These are phyloP conservation scores for Rhea americana DNA, from an alignment of 2,113 vertebrate species.

Conservation along the genomic window DNA sequence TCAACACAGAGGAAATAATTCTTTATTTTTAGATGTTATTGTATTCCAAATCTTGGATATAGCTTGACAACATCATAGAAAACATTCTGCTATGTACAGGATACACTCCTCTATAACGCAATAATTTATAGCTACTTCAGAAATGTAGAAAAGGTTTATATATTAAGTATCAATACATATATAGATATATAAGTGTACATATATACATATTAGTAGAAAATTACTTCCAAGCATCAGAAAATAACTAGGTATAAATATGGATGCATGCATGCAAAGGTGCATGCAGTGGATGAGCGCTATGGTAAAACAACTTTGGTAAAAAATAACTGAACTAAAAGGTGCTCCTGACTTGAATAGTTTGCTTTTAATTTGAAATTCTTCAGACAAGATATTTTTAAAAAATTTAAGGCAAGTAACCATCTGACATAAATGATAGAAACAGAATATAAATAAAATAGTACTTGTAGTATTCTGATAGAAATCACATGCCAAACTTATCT, in stretches of 20 bases:
- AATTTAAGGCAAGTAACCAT: slow-evolving; percentile 63
- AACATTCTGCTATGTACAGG: background rate
- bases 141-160: background rate
- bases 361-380: slow-evolving; percentile 58
- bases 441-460: slow-evolving; percentile 67
- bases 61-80: background rate
- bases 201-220: background rate
- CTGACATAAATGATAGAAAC: slow-evolving; percentile 61
- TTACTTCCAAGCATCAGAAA: slow-evolving; percentile 14
- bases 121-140: background rate
- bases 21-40: background rate
- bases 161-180: background rate
- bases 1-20: background rate
- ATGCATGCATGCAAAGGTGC: background rate
- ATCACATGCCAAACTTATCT: slow-evolving; percentile 35
- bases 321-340: slow-evolving; percentile 54
- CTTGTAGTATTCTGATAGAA: slow-evolving; percentile 38
- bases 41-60: background rate
- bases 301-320: background rate
- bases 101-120: rapidly evolving
- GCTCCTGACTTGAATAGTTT: slow-evolving; percentile 43
- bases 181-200: background rate
- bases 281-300: background rate
- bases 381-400: slow-evolving; percentile 52
- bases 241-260: background rate